phyloP scores from a whole-genome alignment of 2,113 vertebrate species.

The Thermophis baileyi region DNA sequence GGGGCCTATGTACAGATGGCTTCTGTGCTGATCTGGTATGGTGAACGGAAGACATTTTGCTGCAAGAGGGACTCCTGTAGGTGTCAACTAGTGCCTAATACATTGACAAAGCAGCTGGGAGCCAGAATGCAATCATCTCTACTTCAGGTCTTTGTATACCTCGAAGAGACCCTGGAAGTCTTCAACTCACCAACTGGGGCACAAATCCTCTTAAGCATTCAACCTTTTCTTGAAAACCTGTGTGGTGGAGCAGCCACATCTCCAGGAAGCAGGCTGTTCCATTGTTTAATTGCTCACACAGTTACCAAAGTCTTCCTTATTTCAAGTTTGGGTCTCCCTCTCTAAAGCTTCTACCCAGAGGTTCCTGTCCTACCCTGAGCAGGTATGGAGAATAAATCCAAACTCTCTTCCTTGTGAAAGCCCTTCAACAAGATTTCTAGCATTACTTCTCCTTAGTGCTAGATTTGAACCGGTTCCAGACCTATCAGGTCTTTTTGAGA shows the following conservation, averaged over 20 bases:
- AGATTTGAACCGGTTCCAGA: neutral
- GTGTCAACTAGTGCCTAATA: no score
- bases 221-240: neutral
- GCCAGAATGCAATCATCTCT: neutral
- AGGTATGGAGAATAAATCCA: neutral
- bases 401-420: neutral
- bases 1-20: neutral
- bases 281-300: neutral
- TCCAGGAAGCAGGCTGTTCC: neutral
- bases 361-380: neutral
- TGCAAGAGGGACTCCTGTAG: neutral
- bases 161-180: neutral
- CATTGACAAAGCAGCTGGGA: neutral
- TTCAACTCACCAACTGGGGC: neutral
- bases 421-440: neutral
- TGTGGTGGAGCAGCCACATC: neutral
- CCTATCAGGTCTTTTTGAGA: neutral
- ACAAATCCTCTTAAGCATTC: neutral
- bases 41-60: no score
- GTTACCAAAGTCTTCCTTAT: neutral
- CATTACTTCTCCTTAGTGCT: neutral
- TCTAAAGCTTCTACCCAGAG: neutral
- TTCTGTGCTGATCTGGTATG: neutral
- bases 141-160: neutral
- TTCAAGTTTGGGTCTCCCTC: neutral